Conservation (phyloP, 2,888 invertebrate species). For the Pseudolycoriella hygida region DNA sequence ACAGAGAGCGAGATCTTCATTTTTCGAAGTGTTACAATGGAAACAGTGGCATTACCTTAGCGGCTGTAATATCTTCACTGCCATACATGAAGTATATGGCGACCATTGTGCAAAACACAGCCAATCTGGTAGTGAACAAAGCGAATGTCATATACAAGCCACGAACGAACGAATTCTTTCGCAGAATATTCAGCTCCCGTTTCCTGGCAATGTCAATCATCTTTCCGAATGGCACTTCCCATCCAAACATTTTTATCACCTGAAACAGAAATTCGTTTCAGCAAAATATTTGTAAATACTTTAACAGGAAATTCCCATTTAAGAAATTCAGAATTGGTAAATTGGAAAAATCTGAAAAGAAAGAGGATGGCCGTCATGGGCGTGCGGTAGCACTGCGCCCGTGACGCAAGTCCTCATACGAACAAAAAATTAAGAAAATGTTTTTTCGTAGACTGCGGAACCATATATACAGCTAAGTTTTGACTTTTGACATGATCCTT, state of each 20-base stretch:
- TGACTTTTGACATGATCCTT: no score
- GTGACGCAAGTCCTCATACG: no score
- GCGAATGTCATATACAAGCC: constrained; percentile 56
- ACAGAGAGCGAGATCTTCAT: constrained; percentile 6
- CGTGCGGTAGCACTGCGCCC: no score
- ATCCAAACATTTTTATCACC: constrained; percentile 86
- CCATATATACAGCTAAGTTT: no score
- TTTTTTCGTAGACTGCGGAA: no score
- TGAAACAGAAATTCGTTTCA: no score
- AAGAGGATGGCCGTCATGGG: no score
- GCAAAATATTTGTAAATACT: no score
- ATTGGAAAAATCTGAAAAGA: no score
- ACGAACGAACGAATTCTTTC: constrained; percentile 42
- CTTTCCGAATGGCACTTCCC: constrained; percentile 71
- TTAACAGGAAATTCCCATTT: no score
- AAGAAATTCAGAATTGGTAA: no score
- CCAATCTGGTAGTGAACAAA: constrained; percentile 63
- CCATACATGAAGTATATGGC: constrained; percentile 38
- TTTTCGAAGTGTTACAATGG: background rate
- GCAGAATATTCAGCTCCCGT: constrained; percentile 40
- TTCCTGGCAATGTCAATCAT: constrained; percentile 50
- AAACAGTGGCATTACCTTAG: constrained; percentile 34
- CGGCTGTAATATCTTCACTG: constrained; percentile 46
- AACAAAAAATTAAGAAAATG: no score
- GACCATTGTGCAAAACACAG: constrained; percentile 57